Conservation (phyloP, 2,113 vertebrate genomes). For the Chiloscyllium plagiosum region DNA sequence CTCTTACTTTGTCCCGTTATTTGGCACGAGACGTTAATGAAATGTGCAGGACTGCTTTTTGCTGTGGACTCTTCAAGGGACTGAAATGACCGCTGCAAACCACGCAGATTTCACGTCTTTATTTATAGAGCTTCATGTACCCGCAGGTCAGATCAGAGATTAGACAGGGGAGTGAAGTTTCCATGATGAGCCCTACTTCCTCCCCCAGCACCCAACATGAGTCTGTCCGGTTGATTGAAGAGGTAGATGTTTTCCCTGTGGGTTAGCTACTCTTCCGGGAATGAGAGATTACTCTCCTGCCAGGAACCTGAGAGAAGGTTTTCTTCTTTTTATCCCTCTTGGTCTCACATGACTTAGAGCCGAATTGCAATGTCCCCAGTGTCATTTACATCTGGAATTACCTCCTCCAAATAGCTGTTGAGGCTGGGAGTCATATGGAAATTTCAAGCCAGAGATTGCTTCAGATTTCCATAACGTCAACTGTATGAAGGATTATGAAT, state of each 20-base stretch:
- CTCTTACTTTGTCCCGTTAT: not conserved
- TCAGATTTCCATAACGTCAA: not conserved
- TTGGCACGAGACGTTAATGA: not conserved
- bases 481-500: not conserved
- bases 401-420: not conserved
- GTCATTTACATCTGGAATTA: not conserved
- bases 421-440: not conserved
- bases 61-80: not conserved
- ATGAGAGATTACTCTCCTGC: not conserved
- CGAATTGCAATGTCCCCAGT: not conserved
- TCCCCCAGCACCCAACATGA: not conserved
- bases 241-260: not conserved
- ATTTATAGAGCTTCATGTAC: not conserved
- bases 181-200: conserved; percentile 4
- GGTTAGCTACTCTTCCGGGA: not conserved
- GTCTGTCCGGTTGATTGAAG: not conserved
- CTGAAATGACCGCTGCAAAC: not conserved
- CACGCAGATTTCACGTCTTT: not conserved
- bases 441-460: not conserved
- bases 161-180: not conserved
- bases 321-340: no score
- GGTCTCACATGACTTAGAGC: not conserved
- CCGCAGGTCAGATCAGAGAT: conserved; percentile 24
- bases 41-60: not conserved
- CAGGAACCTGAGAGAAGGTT: not conserved